Evolutionary conservation across 2,797 vertebrate genomes (phyloP), one percentile per base, ranked within the genome.

Genomic region (Phalloptychus januarius): DNA sequence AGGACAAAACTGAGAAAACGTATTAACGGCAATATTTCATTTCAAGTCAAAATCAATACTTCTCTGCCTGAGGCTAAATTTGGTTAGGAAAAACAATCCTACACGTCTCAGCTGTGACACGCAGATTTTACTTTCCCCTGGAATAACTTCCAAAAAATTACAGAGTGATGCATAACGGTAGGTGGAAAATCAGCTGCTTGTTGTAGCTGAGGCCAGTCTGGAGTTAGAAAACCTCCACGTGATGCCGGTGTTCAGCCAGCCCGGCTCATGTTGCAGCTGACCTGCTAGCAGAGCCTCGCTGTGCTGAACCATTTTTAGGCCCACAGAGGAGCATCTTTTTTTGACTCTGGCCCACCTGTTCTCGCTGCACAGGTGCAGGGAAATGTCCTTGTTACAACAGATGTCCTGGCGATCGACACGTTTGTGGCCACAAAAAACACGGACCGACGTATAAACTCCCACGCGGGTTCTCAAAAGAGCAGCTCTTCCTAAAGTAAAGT

Each of bases 271-370:
- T n/a, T 69, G 65, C 65, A 28, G 67, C 67, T 70, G 67, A 70
- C 67, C 67, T 44, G 67, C 67, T 70, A 70, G 20, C 31, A 36
- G 46, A n/a, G 71, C 71, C 46, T 52, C 5, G 11, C 18, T 72
- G 71, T 38, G n/a, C 48, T 40, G 71, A 6, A 73, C 71, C 50
- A 73, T 73, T 61, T 73, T 50, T 40, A 61, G 72, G 42, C 54
- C 58, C 71, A 52, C 71, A 65, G 56, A 73, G 77, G 56, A 72
- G 50, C 11, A 25, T 78, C 77, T 5, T 63, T 40, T 73, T 73
- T 52, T 25, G 48, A 52, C 48, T 72, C 46, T 40, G 71, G 44
- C 65, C 77, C 56, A 72, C 0, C 56, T 72, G 58, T 58, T 61
- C 56, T 72, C 33, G 10, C 13, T 48, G 54, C 52, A 72, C 44